Base-by-base conservation (phyloP, 2,797 vertebrate genomes). In the Lepus townsendii region DNA sequence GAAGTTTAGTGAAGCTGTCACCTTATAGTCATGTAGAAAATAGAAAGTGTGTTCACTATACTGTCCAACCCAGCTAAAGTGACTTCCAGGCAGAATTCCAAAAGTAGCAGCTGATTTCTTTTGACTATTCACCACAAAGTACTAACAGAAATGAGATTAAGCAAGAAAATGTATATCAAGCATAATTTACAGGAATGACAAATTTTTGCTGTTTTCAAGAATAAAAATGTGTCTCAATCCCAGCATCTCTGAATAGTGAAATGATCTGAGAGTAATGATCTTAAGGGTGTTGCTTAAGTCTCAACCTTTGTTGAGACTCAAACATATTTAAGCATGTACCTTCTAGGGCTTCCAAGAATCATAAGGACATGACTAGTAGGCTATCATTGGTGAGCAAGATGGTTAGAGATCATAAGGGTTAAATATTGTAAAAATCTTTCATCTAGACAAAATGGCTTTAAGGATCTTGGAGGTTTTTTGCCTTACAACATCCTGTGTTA, bases 21-120 rank as follows among this genome's bases (percentile, higher is more conserved):
- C 66, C 62, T 47, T n/a, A 0, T 12, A 71, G 17, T 86, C 38
- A 83, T 9, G 1, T 63, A 71, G 14, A 57, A 89, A 83, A 84
- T n/a, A 4, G n/a, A 76, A 35, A 83, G 47, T 54, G 10, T 68
- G 11, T 75, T 9, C 20, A 77, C 77, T 47, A 24, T 90, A 52
- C 19, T 62, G 8, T n/a, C 52, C 71, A 47, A 94, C n/a, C 16
- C 69, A 32, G 27, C 66, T 60, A 50, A 54, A 91, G 75, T 84
- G 69, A 76, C 62, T 66, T 84, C 11, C 20, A 73, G 62, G 92
- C 42, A 83, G n/a, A 80, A 66, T 38, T 30, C 68, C 54, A 86
- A 93, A 95, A 96, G 66, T 54, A 68, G 26, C 54, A 57, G 60
- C 24, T 83, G 14, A 26, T 42, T 90, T 94, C 30, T 76, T 88